Evolutionary conservation across 2,888 invertebrate species (phyloP).

Genomic region (Cepaea hortensis): DNA sequence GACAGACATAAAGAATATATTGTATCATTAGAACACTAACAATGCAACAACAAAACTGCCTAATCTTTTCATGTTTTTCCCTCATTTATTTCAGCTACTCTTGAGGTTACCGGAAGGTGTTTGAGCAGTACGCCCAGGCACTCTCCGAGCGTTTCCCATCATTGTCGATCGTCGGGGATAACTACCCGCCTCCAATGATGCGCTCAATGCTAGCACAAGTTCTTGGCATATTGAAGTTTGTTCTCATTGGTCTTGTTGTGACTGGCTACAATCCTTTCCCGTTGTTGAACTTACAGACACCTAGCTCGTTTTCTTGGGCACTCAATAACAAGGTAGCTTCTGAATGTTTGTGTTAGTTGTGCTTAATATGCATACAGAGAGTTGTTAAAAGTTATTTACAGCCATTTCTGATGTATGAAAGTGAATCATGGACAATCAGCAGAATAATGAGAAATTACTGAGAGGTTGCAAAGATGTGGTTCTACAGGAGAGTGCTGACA

Average conservation of each 20-base stretch:
- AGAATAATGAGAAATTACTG: no score
- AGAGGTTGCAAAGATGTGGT: no score
- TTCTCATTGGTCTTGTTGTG: constrained; percentile 89
- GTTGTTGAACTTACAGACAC: constrained; percentile 86
- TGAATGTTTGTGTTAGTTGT: not conserved
- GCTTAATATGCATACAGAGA: no score
- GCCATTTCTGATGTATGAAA: no score
- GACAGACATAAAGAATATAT: no score
- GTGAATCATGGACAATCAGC: no score
- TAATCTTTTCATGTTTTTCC: no score
- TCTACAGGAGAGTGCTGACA: no score
- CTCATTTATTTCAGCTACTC: constrained; percentile 87
- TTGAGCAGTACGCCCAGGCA: constrained; percentile 93
- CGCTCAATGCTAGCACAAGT: constrained; percentile 87
- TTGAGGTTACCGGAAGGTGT: constrained; percentile 97
- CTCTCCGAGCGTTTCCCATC: constrained; percentile 94
- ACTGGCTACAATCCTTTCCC: constrained; percentile 88
- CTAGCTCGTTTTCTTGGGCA: constrained; percentile 92
- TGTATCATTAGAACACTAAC: no score
- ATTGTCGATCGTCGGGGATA: constrained; percentile 90
- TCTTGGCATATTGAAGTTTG: constrained; percentile 88
- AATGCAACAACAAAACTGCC: no score
- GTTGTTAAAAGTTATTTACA: no score
- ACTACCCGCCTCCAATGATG: constrained; percentile 93
- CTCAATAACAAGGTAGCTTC: constrained; percentile 85